A percentile compares a stretch with the other conserved stretches of the same genome.
These are phyloP conservation scores for Antigone vipio DNA, from an alignment of 2,113 vertebrate genomes.

Conservation along the genomic window DNA sequence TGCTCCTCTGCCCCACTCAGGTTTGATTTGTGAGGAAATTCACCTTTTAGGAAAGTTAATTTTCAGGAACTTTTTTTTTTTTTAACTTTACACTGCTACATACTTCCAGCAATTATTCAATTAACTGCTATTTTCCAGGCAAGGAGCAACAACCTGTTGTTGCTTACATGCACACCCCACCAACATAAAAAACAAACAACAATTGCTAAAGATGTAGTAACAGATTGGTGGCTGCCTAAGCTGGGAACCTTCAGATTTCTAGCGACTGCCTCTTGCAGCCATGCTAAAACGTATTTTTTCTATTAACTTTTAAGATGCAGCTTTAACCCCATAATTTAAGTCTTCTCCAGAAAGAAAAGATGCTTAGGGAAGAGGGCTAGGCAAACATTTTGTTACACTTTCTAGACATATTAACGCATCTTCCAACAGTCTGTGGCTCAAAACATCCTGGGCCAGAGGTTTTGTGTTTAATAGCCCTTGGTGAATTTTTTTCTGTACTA, in stretches of 20 bases:
- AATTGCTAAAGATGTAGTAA: neutral
- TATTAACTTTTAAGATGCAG: neutral
- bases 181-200: neutral
- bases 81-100: neutral
- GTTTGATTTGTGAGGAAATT: neutral
- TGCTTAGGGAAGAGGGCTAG: neutral
- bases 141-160: neutral
- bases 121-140: neutral
- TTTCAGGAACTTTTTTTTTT: neutral
- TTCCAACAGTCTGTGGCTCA: neutral
- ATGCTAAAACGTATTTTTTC: neutral
- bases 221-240: neutral
- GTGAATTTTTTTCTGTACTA: neutral
- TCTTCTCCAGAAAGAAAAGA: neutral
- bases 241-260: neutral
- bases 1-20: neutral
- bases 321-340: neutral
- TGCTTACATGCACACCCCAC: rapidly evolving
- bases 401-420: neutral
- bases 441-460: neutral
- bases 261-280: neutral
- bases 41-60: neutral
- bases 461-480: neutral
- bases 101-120: neutral
- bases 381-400: neutral